phyloP scores from a whole-genome alignment of 1,140 invertebrate species.

The Rhyzopertha dominica region DNA sequence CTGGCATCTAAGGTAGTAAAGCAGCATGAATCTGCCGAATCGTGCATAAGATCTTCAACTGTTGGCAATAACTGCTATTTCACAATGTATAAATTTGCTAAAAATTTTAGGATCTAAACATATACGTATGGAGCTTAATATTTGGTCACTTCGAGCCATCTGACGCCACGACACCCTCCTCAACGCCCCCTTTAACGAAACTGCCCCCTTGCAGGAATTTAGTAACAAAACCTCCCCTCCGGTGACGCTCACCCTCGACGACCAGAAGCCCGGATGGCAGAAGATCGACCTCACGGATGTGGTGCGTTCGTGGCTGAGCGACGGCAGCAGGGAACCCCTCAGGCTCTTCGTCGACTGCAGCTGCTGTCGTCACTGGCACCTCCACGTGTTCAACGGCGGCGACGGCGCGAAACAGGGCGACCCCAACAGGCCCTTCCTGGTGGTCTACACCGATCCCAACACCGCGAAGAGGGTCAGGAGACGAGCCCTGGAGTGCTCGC shows the following conservation, averaged over 20 bases:
- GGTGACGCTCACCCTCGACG: conserved; percentile 62
- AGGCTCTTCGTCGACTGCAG: conserved; percentile 78
- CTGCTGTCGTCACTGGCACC: conserved; percentile 66
- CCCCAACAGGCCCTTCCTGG: conserved; percentile 74
- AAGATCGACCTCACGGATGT: conserved; percentile 77
- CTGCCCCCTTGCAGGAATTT: conserved; percentile 49
- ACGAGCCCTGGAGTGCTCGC: conserved; percentile 75
- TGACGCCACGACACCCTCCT: neutral
- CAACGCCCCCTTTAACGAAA: neutral
- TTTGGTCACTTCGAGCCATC: neutral
- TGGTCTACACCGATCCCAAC: conserved; percentile 67
- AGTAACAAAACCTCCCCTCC: conserved; percentile 60
- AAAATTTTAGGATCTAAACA: neutral
- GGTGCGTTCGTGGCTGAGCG: conserved; percentile 65
- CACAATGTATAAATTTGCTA: neutral
- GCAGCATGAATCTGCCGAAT: too few relatives aligned
- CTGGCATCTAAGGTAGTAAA: too few relatives aligned
- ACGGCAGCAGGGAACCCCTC: conserved; percentile 55
- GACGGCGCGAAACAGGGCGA: conserved; percentile 41
- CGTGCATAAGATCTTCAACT: neutral
- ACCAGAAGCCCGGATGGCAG: conserved; percentile 73
- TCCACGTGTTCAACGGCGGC: conserved; percentile 47
- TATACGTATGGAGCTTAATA: neutral
- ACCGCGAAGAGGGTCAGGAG: conserved; percentile 64
- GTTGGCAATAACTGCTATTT: neutral